Conservation (phyloP, 2,113 vertebrate genomes). For the Sphyrna mokarran region DNA sequence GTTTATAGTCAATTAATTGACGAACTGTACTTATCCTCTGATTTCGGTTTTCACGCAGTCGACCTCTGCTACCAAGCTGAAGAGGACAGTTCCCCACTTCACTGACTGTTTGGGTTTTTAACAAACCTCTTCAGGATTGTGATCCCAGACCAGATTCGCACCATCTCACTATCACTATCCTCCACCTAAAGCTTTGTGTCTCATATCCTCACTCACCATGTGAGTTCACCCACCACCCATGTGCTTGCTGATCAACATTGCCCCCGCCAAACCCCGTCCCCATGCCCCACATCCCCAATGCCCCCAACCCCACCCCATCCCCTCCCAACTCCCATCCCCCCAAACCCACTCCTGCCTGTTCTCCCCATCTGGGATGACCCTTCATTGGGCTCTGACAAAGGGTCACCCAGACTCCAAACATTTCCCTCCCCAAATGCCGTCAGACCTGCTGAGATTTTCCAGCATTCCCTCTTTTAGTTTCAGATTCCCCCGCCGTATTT, state of each 20-base stretch:
- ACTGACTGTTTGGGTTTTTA: neutral
- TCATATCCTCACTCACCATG: neutral
- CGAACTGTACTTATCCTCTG: neutral
- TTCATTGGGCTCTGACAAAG: too few relatives aligned
- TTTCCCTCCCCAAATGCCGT: too few relatives aligned
- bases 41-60: neutral
- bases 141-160: neutral
- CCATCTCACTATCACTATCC: neutral
- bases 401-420: too few relatives aligned
- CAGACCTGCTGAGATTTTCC: too few relatives aligned
- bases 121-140: neutral
- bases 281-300: too few relatives aligned
- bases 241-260: neutral
- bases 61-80: neutral
- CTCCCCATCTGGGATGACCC: too few relatives aligned
- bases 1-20: conserved; percentile 33
- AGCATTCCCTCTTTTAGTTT: too few relatives aligned
- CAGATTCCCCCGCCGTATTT: neutral
- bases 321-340: too few relatives aligned
- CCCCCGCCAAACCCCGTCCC: too few relatives aligned
- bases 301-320: too few relatives aligned
- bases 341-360: too few relatives aligned
- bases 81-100: neutral
- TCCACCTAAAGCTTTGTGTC: neutral
- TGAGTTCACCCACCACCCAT: neutral